Base-by-base conservation (phyloP, 1,140 invertebrate species). In the Ruditapes philippinarum region DNA sequence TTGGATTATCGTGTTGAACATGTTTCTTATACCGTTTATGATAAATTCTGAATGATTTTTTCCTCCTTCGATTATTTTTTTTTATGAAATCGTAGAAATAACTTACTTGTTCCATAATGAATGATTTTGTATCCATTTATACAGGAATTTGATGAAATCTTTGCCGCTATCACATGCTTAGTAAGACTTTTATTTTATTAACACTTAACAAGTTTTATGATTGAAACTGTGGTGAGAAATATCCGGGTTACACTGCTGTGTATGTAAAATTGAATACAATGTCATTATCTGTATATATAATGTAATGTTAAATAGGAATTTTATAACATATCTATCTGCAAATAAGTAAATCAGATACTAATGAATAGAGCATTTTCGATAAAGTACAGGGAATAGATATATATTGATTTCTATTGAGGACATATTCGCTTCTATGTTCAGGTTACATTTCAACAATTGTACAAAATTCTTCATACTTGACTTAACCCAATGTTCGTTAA, bases 401-500 rank as follows among this genome's bases (percentile, higher is more conserved):
- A n/a, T 70, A 70, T 70, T 70, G 65, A 70, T 70, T 70, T 70
- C 65, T 28, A 70, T 70, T n/a, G n/a, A 70, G 65, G 14, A 17
- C 33, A 36, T 70, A 22, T 19, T 19, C 33, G 65, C 31, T 38
- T 2, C 65, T 5, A 51, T 49, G 74, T 78, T 78, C 74, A 78
- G 49, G 54, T 78, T 78, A 78, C 74, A 28, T 19, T 51, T 51
- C n/a, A 31, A 38, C 74, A 45, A 78, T 78, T 78, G 74, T 78
- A 38, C 19, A 49, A 51, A n/a, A 36, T 51, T 78, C 70, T 31
- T 54, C 45, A 78, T 49, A 78, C 49, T 2, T 49, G 42, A 31
- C 42, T 51, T 51, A 78, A 78, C 54, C 45, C 74, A 78, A 78
- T 78, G 74, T 51, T 70, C 65, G 65, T 36, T 54, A 78, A 78